phyloP scores from a whole-genome alignment of 2,797 vertebrate species.

The Pygocentrus nattereri region DNA sequence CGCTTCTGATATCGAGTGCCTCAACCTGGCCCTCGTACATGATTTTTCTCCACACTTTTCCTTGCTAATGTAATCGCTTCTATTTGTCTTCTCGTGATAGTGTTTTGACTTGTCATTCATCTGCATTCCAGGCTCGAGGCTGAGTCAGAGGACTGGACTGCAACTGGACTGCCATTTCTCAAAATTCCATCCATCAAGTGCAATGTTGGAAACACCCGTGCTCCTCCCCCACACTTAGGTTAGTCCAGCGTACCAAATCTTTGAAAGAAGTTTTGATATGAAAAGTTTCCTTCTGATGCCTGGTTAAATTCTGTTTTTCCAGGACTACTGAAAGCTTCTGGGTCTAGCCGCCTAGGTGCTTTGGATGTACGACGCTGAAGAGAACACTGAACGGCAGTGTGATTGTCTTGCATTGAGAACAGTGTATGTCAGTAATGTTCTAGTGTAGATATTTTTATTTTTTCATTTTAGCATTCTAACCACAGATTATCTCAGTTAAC shows the following conservation, averaged over 20 bases:
- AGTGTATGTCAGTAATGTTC: background rate
- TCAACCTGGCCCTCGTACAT: slow-evolving; percentile 25
- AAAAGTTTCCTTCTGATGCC: background rate
- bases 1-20: slow-evolving; percentile 27
- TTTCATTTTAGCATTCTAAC: background rate
- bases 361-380: background rate
- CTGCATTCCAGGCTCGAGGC: slow-evolving; percentile 41
- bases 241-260: background rate
- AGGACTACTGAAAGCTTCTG: background rate
- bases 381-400: background rate
- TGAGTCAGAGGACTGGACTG: slow-evolving; percentile 47
- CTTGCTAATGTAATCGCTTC: slow-evolving; percentile 39
- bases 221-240: background rate
- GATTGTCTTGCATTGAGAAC: background rate
- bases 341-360: background rate
- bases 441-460: background rate
- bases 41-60: slow-evolving; percentile 29
- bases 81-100: slow-evolving; percentile 50
- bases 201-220: background rate
- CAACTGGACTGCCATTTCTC: slow-evolving; percentile 13
- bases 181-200: slow-evolving; percentile 46
- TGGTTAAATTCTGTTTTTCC: background rate
- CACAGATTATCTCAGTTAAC: background rate
- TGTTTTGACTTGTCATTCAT: slow-evolving; percentile 55
- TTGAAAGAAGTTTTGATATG: slow-evolving; percentile 4